Evolutionary conservation across 2,113 vertebrate species (phyloP), one percentile per base, ranked within the genome.

Genomic region (Lepus timidus): DNA sequence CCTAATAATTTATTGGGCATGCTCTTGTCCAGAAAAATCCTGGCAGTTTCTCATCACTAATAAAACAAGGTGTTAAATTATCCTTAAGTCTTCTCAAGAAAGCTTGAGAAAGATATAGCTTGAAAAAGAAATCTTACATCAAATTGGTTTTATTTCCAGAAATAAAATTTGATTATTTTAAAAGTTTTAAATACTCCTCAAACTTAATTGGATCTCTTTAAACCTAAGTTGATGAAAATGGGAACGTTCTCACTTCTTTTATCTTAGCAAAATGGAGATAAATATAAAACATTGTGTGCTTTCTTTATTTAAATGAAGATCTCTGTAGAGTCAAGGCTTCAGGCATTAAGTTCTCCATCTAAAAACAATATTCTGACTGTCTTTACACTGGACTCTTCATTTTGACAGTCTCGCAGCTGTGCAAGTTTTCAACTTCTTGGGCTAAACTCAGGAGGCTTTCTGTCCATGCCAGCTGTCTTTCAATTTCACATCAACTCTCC

Each of bases 401-500:
- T 90, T 90, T 82, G 81, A 88, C 95, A 96, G 80, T 51, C 91
- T 67, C 25, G 84, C 90, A 96, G 85, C 89, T 95, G 89, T 91
- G 90, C 89, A 78, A 88, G 67, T 93, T 85, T 29, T 36, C 95
- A 87, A 73, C 96, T 97, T 98, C 81, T 85, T n/a, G 23, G 97
- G 88, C n/a, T 58, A 83, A 83, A 91, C 95, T 92, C 90, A 88
- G 87, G 90, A 96, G 68, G 96, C 52, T 36, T 68, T 0, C 2
- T 22, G 23, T 85, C 96, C 51, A 4, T 25, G 88, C 95, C 95
- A 93, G 73, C 89, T 97, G 88, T 94, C 96, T 96, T 96, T 95
- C 94, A 93, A 76, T 96, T 96, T 96, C 86, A 85, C 55, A 79
- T 96, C 94, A 82, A 96, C 74, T 96, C n/a, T 96, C 95, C 90